Base-by-base conservation (phyloP, 2,888 invertebrate genomes). In the Disparrhopalites patrizii region DNA sequence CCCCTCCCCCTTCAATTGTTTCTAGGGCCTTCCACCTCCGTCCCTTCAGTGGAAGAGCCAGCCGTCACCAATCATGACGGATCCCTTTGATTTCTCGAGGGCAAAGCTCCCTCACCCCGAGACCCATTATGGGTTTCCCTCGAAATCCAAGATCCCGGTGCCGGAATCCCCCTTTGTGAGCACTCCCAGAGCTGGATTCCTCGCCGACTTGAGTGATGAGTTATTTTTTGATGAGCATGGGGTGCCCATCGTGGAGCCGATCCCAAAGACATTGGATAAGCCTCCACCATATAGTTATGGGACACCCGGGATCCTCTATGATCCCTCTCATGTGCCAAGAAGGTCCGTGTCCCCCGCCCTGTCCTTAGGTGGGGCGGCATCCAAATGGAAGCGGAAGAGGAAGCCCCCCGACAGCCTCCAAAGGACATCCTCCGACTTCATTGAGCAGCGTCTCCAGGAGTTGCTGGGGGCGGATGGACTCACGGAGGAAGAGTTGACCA, bases 111-210 rank as follows among this genome's bases (percentile, higher is more conserved):
- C 65, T 36, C 30, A 20, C 20, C 33, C 47, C 10, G 58, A 47
- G 15, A 43, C 43, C 18, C 65, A 58, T 13, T 66, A 31, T 36
- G 63, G 65, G 3, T 68, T 60, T 55, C 66, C 65, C 13, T 30
- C 54, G 13, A 73, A 73, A 54, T 75, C 75, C n/a, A 75, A 75
- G 63, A 75, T 75, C 62, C 75, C 75, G 4, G 71, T 75, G 23
- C 75, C 73, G 3, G 73, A 75, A 61, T 73, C 74, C 1, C 73
- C 70, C 0, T 75, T 72, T 60, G 61, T 75, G 28, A 69, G 62
- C 62, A 50, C 67, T 7, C 65, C 70, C n/a, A 52, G 68, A 40
- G 30, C 43, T 8, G 72, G 71, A 20, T 73, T 69, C 33, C 65
- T 75, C 31, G 57, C 72, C 3, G 73, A 75, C 56, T 62, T 74